phyloP scores from a whole-genome alignment of 1,140 invertebrate species.

The Cherax destructor region DNA sequence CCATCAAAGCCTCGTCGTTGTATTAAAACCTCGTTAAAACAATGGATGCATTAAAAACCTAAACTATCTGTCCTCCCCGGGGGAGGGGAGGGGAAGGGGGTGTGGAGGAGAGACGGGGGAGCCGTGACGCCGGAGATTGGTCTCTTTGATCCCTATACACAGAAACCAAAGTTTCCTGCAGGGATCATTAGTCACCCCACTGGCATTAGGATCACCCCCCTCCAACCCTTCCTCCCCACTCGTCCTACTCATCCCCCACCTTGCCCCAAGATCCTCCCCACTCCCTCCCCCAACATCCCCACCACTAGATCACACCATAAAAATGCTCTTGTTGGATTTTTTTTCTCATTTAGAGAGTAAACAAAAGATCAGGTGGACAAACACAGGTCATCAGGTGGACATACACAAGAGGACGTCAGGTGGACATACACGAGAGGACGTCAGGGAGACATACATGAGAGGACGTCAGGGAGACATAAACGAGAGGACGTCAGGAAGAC shows the following conservation, averaged over 20 bases:
- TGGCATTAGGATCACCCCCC: not conserved
- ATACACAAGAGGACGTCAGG: not conserved
- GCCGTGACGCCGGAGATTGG: not conserved
- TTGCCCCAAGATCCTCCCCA: too few species aligned
- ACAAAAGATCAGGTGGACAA: not conserved
- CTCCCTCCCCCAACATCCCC: too few species aligned
- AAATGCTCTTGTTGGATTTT: not conserved
- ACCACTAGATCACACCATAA: too few species aligned
- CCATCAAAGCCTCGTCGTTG: constrained; percentile 37
- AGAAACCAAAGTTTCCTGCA: not conserved
- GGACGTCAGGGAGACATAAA: too few species aligned
- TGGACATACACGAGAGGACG: too few species aligned
- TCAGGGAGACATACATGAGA: too few species aligned
- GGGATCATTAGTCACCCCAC: not conserved
- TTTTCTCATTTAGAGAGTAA: constrained; percentile 53
- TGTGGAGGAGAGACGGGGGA: too few species aligned
- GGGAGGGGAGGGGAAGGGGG: too few species aligned
- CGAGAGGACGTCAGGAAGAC: too few species aligned
- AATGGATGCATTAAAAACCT: constrained; percentile 41
- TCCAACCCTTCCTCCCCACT: too few species aligned
- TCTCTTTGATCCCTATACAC: not conserved
- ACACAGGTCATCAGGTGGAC: not conserved
- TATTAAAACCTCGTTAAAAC: constrained; percentile 62
- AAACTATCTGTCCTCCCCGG: constrained; percentile 19
- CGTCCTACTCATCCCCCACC: too few species aligned